Conservation (phyloP, 2,888 invertebrate genomes). For the Leptinotarsa tumamoca region DNA sequence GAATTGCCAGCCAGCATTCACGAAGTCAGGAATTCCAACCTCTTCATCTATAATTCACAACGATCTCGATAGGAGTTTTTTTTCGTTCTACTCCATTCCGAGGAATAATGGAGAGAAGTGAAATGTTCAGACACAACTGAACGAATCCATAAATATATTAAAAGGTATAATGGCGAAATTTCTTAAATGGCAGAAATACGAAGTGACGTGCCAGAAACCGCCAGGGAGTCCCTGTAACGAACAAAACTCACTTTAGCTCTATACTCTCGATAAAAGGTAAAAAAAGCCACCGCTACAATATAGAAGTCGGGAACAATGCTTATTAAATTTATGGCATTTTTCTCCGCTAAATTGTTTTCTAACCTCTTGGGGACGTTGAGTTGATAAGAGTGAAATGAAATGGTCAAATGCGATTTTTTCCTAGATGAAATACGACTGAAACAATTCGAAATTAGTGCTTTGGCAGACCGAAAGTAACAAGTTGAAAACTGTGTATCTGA, state of each 20-base stretch:
- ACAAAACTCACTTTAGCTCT: constrained; percentile 19
- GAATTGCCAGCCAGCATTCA: neutral
- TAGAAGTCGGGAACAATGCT: constrained; percentile 30
- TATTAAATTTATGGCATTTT: constrained; percentile 36
- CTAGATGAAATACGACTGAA: neutral
- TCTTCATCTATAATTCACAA: constrained; percentile 20
- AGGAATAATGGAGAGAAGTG: neutral
- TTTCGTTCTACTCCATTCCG: constrained; percentile 1
- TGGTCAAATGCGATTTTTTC: neutral
- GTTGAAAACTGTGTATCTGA: neutral
- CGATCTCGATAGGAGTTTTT: constrained; percentile 9
- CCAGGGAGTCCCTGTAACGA: constrained; percentile 38
- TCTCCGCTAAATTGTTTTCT: constrained; percentile 34
- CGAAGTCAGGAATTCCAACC: neutral
- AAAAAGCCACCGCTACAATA: constrained; percentile 21
- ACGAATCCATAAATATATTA: constrained; percentile 18
- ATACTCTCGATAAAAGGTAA: constrained; percentile 2
- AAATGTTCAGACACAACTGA: constrained; percentile 2
- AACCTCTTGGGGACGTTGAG: constrained; percentile 23
- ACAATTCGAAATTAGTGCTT: neutral
- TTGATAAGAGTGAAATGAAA: constrained; percentile 17
- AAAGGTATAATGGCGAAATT: constrained; percentile 15
- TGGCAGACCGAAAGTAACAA: neutral
- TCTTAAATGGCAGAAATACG: constrained; percentile 43
- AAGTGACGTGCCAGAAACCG: constrained; percentile 47